Evolutionary conservation across 2,113 vertebrate genomes (phyloP), one percentile per base, ranked within the genome.

Genomic region (Aptenodytes patagonicus): DNA sequence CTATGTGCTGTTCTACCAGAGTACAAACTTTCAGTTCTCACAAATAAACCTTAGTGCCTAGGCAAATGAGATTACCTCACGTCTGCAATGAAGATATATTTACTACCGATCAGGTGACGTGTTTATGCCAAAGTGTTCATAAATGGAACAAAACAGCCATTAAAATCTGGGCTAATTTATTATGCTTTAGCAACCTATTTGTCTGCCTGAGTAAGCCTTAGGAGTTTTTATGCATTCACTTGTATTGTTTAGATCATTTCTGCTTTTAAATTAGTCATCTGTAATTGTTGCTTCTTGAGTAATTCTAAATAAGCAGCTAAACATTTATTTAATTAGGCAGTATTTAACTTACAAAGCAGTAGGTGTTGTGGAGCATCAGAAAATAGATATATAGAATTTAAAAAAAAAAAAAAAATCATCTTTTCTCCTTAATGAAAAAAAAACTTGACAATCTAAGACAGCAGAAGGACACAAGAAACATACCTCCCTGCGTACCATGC

Each of bases 401-500:
- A n/a, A 36, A 36, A 6, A 22, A 40, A 14, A 51, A 8, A 13
- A 14, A 47, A 21, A 9, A 6, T 0, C 28, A 6, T 3, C 5
- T 58, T 57, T 80, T 52, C 25, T 66, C 22, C 19, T 49, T 18
- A 61, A 13, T n/a, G 11, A 64, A 54, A 89, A 83, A 42, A 10
- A 55, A 6, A 1, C 13, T 26, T 47, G 7, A 42, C 16, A 65
- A 65, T 29, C 32, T 21, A 66, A 7, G 17, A 28, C 10, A 75
- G 22, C 20, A 49, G 13, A 62, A 70, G 18, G 46, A 75, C 28
- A 69, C 7, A 25, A 47, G 32, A 52, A 71, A 86, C 97, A 7
- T 97, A 99, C 99, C 99, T 99, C 99, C 95, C 99, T 98, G 92
- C 99, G 99, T 68, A 99, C 99, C 99, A 99, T 98, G 93, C 99